A percentile compares a stretch with the other conserved stretches of the same genome.
These are phyloP conservation scores for Eubasilissa regina DNA, from an alignment of 1,140 invertebrate genomes.

Conservation along the genomic window DNA sequence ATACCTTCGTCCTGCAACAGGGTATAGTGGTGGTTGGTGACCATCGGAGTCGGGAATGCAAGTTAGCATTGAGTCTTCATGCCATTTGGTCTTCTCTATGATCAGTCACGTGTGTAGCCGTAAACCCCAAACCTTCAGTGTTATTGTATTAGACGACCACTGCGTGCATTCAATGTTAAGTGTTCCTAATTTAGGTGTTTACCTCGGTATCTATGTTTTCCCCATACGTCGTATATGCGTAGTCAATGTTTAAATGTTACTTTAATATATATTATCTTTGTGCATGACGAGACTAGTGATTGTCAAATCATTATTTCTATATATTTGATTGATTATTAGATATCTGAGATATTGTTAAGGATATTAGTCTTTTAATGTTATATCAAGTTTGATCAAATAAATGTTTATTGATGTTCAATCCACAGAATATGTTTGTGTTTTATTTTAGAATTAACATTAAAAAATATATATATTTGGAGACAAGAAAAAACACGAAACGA, in stretches of 20 bases:
- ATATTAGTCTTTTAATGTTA: constrained; percentile 56
- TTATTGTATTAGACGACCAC: constrained; percentile 9
- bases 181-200: neutral
- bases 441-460: too few species aligned
- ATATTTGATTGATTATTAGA: constrained; percentile 49
- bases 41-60: neutral
- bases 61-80: constrained; percentile 15
- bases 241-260: constrained; percentile 36
- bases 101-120: constrained; percentile 52
- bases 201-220: neutral
- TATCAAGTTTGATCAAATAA: constrained; percentile 50
- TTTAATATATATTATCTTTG: constrained; percentile 37
- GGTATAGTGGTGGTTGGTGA: constrained; percentile 50
- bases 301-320: constrained; percentile 54
- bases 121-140: constrained; percentile 1
- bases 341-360: constrained; percentile 57
- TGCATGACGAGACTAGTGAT: constrained; percentile 11
- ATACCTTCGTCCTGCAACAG: constrained; percentile 58
- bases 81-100: constrained; percentile 53
- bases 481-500: too few species aligned
- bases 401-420: constrained; percentile 56
- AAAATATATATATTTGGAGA: too few species aligned
- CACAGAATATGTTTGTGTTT: constrained; percentile 14
- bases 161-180: constrained; percentile 15
- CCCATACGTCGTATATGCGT: constrained; percentile 46